These are phyloP conservation scores for Caenorhabditis doughertyi DNA, from an alignment of 2,888 invertebrate species.

Conservation along the genomic window DNA sequence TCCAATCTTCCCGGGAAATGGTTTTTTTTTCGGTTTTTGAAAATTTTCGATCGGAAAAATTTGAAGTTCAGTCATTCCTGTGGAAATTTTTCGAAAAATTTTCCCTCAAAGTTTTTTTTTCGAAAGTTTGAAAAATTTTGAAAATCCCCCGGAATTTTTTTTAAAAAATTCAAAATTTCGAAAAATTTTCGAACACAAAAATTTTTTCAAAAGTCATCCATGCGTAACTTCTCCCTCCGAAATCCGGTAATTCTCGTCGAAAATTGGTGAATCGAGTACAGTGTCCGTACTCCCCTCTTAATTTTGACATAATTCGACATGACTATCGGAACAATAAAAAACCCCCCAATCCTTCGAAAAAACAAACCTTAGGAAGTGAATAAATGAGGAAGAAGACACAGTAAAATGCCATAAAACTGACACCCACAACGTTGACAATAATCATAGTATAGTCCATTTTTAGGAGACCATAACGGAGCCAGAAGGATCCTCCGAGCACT, in stretches of 20 bases:
- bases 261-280: background rate
- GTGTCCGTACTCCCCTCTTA: background rate
- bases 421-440: constrained; percentile 89
- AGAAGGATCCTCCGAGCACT: constrained; percentile 87
- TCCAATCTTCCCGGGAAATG: too few relatives aligned
- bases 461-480: constrained; percentile 90
- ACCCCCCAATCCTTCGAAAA: too few relatives aligned
- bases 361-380: constrained; percentile 87
- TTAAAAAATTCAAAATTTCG: too few relatives aligned
- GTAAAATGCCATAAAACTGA: constrained; percentile 88
- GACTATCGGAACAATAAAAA: constrained; percentile 4
- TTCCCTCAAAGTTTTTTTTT: too few relatives aligned
- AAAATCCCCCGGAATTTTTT: too few relatives aligned
- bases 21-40: too few relatives aligned
- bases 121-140: too few relatives aligned
- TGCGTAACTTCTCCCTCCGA: background rate
- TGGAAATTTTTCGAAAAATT: too few relatives aligned
- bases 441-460: constrained; percentile 88
- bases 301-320: background rate
- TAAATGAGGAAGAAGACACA: constrained; percentile 88
- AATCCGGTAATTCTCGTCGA: background rate
- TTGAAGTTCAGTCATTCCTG: too few relatives aligned
- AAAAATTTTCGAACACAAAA: too few relatives aligned
- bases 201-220: too few relatives aligned
- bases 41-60: too few relatives aligned